phyloP scores from a whole-genome alignment of 2,888 invertebrate species.

The Isoperla grammatica region DNA sequence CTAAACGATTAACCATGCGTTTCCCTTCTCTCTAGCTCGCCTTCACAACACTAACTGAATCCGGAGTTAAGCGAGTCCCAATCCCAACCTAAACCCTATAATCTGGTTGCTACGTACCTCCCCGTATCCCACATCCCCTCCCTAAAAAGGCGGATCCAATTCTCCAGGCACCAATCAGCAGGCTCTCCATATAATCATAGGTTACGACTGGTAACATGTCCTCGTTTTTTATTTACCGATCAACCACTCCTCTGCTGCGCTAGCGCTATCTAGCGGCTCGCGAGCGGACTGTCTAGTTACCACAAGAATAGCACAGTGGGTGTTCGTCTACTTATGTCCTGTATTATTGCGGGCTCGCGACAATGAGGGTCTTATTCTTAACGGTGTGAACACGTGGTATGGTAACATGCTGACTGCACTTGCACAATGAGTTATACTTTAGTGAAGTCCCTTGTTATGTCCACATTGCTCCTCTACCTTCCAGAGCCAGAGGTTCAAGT shows the following conservation, averaged over 20 bases:
- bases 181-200: slow-evolving; percentile 1
- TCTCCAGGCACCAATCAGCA: neutral
- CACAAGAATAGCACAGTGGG: slow-evolving; percentile 6
- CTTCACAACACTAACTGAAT: slow-evolving; percentile 22
- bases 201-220: neutral
- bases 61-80: slow-evolving; percentile 2
- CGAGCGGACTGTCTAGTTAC: neutral
- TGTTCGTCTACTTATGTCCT: neutral
- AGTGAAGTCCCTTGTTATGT: neutral
- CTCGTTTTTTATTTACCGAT: slow-evolving; percentile 2
- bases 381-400: too few relatives aligned
- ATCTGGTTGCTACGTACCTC: slow-evolving; percentile 6
- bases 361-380: too few relatives aligned
- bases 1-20: neutral
- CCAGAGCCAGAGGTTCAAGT: too few relatives aligned
- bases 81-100: slow-evolving; percentile 16
- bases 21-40: slow-evolving; percentile 8
- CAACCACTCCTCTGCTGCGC: neutral
- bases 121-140: slow-evolving; percentile 7
- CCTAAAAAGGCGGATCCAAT: slow-evolving; percentile 4
- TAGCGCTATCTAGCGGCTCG: neutral
- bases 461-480: too few relatives aligned
- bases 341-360: too few relatives aligned
- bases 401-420: too few relatives aligned
- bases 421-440: neutral